These are phyloP conservation scores for Dynastes grantii DNA, from an alignment of 2,888 invertebrate species.

Conservation along the genomic window DNA sequence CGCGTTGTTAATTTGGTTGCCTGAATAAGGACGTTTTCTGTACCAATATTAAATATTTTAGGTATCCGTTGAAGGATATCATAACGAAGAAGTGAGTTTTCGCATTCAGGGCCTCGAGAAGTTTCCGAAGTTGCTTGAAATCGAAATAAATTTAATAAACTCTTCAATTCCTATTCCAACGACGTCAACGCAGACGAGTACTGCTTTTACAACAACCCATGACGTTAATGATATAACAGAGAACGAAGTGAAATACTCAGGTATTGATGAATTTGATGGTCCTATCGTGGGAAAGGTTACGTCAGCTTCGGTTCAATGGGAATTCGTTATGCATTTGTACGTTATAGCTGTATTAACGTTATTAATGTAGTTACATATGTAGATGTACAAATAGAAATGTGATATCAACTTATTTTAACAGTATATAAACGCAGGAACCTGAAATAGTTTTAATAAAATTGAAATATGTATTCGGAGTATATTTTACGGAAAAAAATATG, in stretches of 20 bases:
- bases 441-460: neutral
- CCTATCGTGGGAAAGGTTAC: slow-evolving; percentile 14
- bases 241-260: neutral
- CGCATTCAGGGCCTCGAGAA: neutral
- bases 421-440: neutral
- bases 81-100: slow-evolving; percentile 42
- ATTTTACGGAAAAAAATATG: neutral
- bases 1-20: slow-evolving; percentile 2
- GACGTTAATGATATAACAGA: neutral
- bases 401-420: neutral
- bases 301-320: neutral
- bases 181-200: slow-evolving; percentile 11
- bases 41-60: slow-evolving; percentile 39
- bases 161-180: slow-evolving; percentile 43
- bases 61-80: slow-evolving; percentile 53
- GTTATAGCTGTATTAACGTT: slow-evolving; percentile 1
- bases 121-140: slow-evolving; percentile 46
- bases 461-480: neutral
- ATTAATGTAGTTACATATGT: neutral
- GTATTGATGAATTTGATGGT: neutral
- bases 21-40: neutral
- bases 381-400: neutral
- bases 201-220: neutral
- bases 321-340: neutral
- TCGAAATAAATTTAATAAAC: slow-evolving; percentile 44